A percentile compares a stretch with the other conserved stretches of the same genome.
Evolutionary conservation across 2,797 vertebrate genomes (phyloP).

Genomic region (Peromyscus nudipes): DNA sequence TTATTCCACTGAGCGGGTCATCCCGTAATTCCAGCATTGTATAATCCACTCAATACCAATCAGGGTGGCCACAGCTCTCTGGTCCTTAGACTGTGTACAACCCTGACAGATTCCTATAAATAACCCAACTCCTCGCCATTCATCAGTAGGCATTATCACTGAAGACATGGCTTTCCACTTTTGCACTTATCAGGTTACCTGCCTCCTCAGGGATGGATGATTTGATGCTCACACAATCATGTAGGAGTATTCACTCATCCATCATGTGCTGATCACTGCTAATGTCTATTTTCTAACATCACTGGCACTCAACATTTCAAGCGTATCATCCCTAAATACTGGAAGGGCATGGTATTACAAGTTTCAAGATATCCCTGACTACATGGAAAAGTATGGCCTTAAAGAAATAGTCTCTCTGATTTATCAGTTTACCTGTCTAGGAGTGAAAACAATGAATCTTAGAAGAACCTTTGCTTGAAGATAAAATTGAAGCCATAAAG

Average conservation of each 20-base stretch:
- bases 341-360: neutral
- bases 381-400: neutral
- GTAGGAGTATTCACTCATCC: neutral
- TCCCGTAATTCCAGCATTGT: neutral
- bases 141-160: slow-evolving; percentile 49
- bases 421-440: neutral
- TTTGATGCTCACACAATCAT: neutral
- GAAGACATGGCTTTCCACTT: neutral
- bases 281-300: neutral
- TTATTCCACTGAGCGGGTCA: neutral
- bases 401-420: slow-evolving; percentile 39
- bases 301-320: neutral
- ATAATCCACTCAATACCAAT: neutral
- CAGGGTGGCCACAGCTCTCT: neutral
- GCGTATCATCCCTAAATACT: neutral
- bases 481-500: slow-evolving; percentile 29
- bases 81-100: slow-evolving; percentile 24
- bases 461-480: slow-evolving; percentile 37
- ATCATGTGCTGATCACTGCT: neutral
- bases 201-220: slow-evolving; percentile 43
- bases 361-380: neutral
- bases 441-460: slow-evolving; percentile 43
- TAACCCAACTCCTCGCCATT: slow-evolving; percentile 46
- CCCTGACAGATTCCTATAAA: neutral
- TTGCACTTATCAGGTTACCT: slow-evolving; percentile 7